Conservation (phyloP, 2,888 invertebrate species). For the Eulithis prunata region DNA sequence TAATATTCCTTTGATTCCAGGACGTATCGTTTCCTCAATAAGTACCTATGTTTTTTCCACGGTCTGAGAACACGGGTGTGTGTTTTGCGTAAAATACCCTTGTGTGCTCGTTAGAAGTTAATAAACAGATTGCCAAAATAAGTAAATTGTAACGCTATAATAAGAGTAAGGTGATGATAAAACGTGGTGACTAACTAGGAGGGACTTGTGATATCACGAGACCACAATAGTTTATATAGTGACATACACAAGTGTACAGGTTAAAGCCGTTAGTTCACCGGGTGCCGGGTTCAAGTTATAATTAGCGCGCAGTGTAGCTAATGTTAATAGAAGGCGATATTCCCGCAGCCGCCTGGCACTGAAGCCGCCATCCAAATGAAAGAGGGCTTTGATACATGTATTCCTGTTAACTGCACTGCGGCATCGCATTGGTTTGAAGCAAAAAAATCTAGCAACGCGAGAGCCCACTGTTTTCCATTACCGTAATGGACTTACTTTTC, state of each 20-base stretch:
- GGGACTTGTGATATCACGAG: not conserved
- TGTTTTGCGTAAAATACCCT: not conserved
- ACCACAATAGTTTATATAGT: slow-evolving; percentile 4
- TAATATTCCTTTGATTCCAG: not conserved
- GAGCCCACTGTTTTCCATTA: slow-evolving; percentile 79
- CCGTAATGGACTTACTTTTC: slow-evolving; percentile 75
- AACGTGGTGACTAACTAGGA: too few species aligned
- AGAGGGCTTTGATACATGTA: slow-evolving; percentile 77
- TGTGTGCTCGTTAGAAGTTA: not conserved
- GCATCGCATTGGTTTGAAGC: slow-evolving; percentile 68
- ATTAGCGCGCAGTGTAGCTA: slow-evolving; percentile 59
- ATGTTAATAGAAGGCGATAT: slow-evolving; percentile 72
- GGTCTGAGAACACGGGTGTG: not conserved
- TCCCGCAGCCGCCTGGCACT: slow-evolving; percentile 56
- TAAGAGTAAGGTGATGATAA: too few species aligned
- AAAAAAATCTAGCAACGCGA: slow-evolving; percentile 66
- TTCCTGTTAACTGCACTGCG: slow-evolving; percentile 78
- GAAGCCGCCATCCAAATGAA: slow-evolving; percentile 67
- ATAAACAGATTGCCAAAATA: too few species aligned
- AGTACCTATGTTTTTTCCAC: not conserved
- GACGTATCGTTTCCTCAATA: not conserved
- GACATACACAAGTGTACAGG: slow-evolving; percentile 44
- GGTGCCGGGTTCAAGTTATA: slow-evolving; percentile 53
- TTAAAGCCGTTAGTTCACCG: slow-evolving; percentile 42
- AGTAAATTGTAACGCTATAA: too few species aligned